Conservation (phyloP, 2,113 vertebrate genomes). For the Heptranchias perlo region DNA sequence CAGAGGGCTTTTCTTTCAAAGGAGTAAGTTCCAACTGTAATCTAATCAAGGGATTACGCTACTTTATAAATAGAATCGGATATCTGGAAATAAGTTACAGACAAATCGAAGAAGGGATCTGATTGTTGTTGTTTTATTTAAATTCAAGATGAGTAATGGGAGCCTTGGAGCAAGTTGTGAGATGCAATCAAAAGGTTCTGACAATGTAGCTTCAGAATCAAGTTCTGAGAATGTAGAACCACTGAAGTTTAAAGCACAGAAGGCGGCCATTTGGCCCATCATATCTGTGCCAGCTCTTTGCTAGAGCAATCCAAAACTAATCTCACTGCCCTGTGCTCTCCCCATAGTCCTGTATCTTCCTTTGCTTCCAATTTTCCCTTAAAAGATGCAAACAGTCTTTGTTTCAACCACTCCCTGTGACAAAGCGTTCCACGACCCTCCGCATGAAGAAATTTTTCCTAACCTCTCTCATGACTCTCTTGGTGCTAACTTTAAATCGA, state of each 20-base stretch:
- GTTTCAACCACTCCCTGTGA: neutral
- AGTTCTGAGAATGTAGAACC: neutral
- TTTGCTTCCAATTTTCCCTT: neutral
- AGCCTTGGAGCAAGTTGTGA: neutral
- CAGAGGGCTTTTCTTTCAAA: neutral
- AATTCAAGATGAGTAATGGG: neutral
- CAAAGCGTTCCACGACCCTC: neutral
- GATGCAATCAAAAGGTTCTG: neutral
- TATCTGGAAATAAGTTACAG: neutral
- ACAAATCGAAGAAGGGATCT: neutral
- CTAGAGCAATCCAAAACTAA: neutral
- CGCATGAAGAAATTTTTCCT: neutral
- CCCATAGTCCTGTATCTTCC: neutral
- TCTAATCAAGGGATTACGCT: neutral
- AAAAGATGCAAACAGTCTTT: neutral
- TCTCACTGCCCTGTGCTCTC: neutral
- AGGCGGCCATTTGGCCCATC: neutral
- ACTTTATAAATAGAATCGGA: neutral
- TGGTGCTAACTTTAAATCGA: neutral
- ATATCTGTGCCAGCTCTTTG: neutral
- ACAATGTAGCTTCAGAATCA: neutral
- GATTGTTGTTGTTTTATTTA: neutral
- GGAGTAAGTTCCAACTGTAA: neutral
- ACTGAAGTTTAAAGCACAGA: neutral
- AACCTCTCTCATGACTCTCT: neutral